Evolutionary conservation across 2,888 invertebrate species (phyloP).

Genomic region (Bembecia ichneumoniformis): DNA sequence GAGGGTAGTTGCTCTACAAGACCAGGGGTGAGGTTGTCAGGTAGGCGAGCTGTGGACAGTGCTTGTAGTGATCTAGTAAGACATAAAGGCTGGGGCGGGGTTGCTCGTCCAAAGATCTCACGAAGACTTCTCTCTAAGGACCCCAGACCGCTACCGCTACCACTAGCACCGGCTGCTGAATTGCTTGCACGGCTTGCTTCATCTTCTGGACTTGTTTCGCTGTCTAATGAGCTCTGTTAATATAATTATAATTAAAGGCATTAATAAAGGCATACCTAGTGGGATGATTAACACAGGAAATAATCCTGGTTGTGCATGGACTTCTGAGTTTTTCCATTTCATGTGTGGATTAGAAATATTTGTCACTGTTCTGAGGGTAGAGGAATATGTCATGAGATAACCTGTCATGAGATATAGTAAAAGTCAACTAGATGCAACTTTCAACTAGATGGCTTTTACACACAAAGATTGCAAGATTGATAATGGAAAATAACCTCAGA

Average conservation of each 20-base stretch:
- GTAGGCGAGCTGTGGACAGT: constrained; percentile 71
- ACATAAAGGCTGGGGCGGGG: constrained; percentile 66
- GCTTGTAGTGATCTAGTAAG: constrained; percentile 75
- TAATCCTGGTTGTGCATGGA: no score
- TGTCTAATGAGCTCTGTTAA: constrained; percentile 51
- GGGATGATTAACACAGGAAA: no score
- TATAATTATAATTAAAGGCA: no score
- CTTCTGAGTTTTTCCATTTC: no score
- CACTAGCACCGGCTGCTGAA: constrained; percentile 42
- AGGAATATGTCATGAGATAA: no score
- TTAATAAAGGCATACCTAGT: constrained; percentile 7
- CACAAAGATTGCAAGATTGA: no score
- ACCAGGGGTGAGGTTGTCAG: constrained; percentile 74
- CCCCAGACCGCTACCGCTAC: constrained; percentile 26
- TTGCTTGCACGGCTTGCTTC: constrained; percentile 50
- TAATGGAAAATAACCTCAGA: no score
- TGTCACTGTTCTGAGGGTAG: no score
- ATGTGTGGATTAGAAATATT: no score
- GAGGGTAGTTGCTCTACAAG: constrained; percentile 80
- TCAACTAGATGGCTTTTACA: no score
- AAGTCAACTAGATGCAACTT: no score
- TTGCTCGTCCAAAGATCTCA: constrained; percentile 22
- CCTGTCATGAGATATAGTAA: no score
- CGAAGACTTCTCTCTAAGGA: background rate
- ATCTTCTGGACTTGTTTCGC: constrained; percentile 63